Percentiles rank a stretch among this genome's conserved stretches.
Evolutionary conservation across 2,113 vertebrate genomes (phyloP).

Genomic region (Oreochromis aureus): DNA sequence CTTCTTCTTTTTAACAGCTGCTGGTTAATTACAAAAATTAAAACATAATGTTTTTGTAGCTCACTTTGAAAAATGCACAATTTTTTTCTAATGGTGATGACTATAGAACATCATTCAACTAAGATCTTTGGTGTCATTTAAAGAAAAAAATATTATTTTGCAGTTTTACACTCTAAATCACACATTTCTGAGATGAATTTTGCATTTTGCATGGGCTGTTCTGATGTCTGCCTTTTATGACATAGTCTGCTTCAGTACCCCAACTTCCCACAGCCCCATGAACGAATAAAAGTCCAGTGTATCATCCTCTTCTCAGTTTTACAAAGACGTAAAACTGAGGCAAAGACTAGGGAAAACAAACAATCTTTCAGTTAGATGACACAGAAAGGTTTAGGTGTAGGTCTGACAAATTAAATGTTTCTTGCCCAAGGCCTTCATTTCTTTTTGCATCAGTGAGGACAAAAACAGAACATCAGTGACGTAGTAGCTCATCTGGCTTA

Average conservation of each 20-base stretch:
- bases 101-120: too few species aligned
- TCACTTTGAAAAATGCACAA: too few species aligned
- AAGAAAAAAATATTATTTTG: too few species aligned
- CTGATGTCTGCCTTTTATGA: too few species aligned
- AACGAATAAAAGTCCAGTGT: not conserved
- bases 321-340: not conserved
- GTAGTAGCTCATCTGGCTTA: not conserved
- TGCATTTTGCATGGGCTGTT: too few species aligned
- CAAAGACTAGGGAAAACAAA: not conserved
- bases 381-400: not conserved
- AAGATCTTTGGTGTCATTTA: too few species aligned
- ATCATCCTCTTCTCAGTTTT: not conserved
- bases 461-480: not conserved
- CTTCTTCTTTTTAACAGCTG: not conserved
- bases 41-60: not conserved
- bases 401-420: not conserved
- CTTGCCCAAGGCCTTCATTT: not conserved
- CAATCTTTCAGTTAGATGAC: not conserved
- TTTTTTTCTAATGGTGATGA: too few species aligned
- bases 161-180: too few species aligned
- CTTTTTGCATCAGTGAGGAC: not conserved
- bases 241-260: too few species aligned
- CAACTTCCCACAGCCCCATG: not conserved
- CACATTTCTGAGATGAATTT: too few species aligned
- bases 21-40: not conserved